phyloP scores from a whole-genome alignment of 2,888 invertebrate species.

The Gymnosoma rotundatum region DNA sequence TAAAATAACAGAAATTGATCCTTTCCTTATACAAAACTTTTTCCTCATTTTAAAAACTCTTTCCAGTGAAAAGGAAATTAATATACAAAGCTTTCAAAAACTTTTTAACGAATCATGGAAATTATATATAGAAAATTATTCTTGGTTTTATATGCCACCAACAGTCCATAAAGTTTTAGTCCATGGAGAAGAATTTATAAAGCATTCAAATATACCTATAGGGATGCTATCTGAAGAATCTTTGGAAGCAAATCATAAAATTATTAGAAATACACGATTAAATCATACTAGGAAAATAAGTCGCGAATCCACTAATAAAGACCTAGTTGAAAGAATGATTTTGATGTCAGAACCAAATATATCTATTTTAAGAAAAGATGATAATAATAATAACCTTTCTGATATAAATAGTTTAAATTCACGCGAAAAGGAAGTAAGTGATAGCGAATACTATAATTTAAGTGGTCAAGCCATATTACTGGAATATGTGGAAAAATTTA shows the following conservation, averaged over 20 bases:
- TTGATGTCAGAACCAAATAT: constrained; percentile 19
- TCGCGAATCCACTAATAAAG: constrained; percentile 14
- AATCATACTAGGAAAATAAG: constrained; percentile 26
- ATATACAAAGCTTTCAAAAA: constrained; percentile 30
- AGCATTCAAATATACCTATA: constrained; percentile 27
- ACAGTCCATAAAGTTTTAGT: constrained; percentile 34
- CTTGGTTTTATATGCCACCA: too few species aligned
- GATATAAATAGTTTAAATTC: too few species aligned
- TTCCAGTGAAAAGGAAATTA: constrained; percentile 22
- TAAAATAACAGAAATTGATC: too few species aligned
- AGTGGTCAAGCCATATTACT: too few species aligned
- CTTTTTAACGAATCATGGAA: too few species aligned
- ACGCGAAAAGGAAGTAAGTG: too few species aligned
- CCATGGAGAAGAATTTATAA: constrained; percentile 42
- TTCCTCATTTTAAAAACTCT: constrained; percentile 35
- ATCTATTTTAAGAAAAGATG: constrained; percentile 6
- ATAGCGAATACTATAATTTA: too few species aligned
- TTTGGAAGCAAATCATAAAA: constrained; percentile 45
- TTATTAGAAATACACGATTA: constrained; percentile 31
- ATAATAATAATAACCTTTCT: constrained; percentile 7
- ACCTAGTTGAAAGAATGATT: too few species aligned
- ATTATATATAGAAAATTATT: too few species aligned
- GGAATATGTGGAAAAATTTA: too few species aligned
- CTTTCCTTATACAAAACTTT: too few species aligned
- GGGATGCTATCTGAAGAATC: constrained; percentile 39